These are phyloP conservation scores for Misgurnus anguillicaudatus DNA, from an alignment of 2,113 vertebrate species.

Conservation along the genomic window DNA sequence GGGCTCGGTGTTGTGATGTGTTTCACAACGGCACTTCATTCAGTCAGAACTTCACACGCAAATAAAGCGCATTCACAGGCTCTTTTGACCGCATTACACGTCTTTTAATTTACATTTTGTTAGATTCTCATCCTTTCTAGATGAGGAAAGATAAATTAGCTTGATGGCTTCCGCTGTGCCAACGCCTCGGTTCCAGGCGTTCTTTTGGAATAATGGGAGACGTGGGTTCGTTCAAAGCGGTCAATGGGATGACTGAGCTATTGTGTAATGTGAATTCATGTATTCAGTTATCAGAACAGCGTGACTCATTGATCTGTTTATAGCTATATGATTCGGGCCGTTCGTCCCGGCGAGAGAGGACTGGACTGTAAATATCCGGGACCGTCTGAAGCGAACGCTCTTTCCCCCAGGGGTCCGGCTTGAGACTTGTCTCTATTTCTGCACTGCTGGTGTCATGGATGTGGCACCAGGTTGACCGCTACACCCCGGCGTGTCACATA, in stretches of 20 bases:
- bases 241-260: constrained; percentile 58
- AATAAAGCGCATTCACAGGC: constrained; percentile 25
- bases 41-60: constrained; percentile 12
- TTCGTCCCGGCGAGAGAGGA: constrained; percentile 36
- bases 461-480: constrained; percentile 42
- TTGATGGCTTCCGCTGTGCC: constrained; percentile 37
- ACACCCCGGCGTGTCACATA: constrained; percentile 44
- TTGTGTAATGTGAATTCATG: constrained; percentile 65
- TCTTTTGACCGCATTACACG: neutral
- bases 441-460: constrained; percentile 35
- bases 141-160: constrained; percentile 23
- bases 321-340: constrained; percentile 49
- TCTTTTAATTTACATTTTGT: constrained; percentile 20
- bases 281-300: constrained; percentile 64
- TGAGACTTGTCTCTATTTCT: constrained; percentile 42
- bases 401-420: constrained; percentile 32
- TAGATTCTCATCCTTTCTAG: constrained; percentile 9
- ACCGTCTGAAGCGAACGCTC: constrained; percentile 39
- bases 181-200: neutral
- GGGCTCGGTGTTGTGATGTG: constrained; percentile 36
- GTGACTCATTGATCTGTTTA: constrained; percentile 64
- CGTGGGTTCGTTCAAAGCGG: constrained; percentile 31
- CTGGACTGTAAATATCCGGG: constrained; percentile 57
- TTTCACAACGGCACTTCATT: constrained; percentile 35
- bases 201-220: constrained; percentile 27